phyloP scores from a whole-genome alignment of 2,797 vertebrate genomes.

The Acanthiza pusilla region DNA sequence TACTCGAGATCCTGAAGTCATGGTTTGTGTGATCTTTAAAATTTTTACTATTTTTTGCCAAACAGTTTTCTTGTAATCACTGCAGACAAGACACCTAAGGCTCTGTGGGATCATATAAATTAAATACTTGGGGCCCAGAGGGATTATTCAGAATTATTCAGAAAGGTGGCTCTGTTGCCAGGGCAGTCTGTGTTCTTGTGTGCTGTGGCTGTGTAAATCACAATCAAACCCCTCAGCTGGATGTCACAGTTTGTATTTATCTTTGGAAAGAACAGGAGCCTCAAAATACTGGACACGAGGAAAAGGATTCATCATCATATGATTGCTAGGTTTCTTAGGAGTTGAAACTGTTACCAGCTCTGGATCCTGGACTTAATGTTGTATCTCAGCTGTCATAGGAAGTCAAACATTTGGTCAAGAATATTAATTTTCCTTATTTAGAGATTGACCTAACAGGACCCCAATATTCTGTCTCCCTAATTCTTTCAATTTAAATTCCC shows the following conservation, averaged over 20 bases:
- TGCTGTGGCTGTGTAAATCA: neutral
- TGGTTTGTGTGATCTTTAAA: slow-evolving; percentile 54
- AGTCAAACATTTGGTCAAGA: neutral
- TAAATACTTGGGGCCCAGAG: neutral
- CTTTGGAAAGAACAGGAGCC: neutral
- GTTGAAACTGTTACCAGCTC: neutral
- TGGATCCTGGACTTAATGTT: neutral
- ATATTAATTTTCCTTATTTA: neutral
- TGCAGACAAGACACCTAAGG: neutral
- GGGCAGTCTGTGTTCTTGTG: neutral
- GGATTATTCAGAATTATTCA: neutral
- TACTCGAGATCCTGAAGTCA: slow-evolving; percentile 75
- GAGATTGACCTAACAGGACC: fast-evolving
- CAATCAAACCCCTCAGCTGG: neutral
- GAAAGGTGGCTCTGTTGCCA: neutral
- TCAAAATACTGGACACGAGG: neutral
- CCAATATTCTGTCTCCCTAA: neutral
- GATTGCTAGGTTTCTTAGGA: neutral
- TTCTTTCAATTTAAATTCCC: neutral
- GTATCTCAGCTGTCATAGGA: neutral
- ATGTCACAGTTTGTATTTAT: neutral
- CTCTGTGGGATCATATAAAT: neutral
- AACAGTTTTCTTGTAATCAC: neutral
- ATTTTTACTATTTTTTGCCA: neutral
- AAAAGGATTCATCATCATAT: neutral